Evolutionary conservation across 2,797 vertebrate species (phyloP), one percentile per base, ranked within the genome.

Genomic region (Acestrorhynchus altus): DNA sequence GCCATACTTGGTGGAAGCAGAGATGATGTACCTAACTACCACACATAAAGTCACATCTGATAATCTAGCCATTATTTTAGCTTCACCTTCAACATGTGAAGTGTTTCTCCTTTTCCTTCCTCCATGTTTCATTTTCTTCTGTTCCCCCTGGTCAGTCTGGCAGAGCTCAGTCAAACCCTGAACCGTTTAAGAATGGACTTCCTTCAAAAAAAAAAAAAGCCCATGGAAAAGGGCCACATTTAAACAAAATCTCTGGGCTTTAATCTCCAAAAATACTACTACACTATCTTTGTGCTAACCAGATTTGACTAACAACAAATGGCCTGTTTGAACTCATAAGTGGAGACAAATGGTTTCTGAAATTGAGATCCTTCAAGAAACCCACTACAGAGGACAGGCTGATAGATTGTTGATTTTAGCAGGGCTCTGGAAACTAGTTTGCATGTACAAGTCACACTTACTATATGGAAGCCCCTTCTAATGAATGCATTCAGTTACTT

Each of bases 341-440:
- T 86, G 83, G 84, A 87, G 85, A 87, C 86, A 86, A 89, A 87
- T 89, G 82, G 72, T 72, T 59, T 76, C 75, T 72, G 71, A 87
- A 83, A 87, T 89, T 84, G 83, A 85, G 77, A 79, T 86, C 74
- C 81, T 72, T 49, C 70, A 75, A 76, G 57, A 77, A 82, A 72
- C 46, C 65, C 59, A 52, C 52, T 78, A 52, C 69, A 80, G 77
- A 56, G 81, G 79, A 78, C 78, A 72, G 67, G 74, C 80, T 66
- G 63, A 80, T 69, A 20, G 57, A 72, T 72, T 8, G 31, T 52
- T 67, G 65, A 35, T 26, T 1, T 72, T 60, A 72, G 31, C 60
- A 8, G 26, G 12, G 9, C 22, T 11, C 54, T 57, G 31, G 60
- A 81, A 67, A 69, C 67, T 16, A 24, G 44, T 76, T 65, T 64